Percentiles rank a stretch among this genome's conserved stretches.
Evolutionary conservation across 2,113 vertebrate species (phyloP).

Genomic region (Ciconia maguari): DNA sequence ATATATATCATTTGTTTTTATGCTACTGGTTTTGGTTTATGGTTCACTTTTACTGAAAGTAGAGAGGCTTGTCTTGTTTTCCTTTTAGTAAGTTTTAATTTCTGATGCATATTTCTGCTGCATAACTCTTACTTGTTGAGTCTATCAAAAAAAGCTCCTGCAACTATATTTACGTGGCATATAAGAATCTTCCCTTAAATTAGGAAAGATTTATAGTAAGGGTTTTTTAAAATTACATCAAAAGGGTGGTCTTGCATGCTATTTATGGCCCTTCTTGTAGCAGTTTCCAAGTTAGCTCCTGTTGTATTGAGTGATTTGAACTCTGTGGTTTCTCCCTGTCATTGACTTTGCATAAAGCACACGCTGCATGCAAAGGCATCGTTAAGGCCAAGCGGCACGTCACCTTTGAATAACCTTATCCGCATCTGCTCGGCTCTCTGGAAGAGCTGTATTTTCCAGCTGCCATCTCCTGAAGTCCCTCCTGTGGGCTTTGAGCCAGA

Average conservation of each 20-base stretch:
- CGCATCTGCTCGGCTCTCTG: background rate
- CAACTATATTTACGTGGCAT: background rate
- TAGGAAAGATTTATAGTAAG: background rate
- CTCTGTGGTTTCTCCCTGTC: background rate
- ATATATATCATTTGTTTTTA: background rate
- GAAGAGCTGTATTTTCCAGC: background rate
- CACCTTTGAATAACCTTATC: background rate
- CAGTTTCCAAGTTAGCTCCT: background rate
- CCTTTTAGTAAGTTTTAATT: conserved; percentile 9
- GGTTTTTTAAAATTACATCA: background rate
- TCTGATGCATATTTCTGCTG: background rate
- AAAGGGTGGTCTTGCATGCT: background rate
- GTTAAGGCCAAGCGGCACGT: background rate
- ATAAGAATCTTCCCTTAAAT: conserved; percentile 7
- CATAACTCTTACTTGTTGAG: background rate
- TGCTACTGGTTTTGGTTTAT: background rate
- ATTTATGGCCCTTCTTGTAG: background rate
- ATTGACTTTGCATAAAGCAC: background rate
- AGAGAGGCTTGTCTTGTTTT: background rate
- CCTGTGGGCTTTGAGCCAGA: background rate
- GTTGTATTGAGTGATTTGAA: background rate
- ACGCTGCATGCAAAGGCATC: background rate
- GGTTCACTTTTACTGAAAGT: background rate
- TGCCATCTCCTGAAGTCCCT: background rate
- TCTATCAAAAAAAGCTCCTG: background rate